Base-by-base conservation (phyloP, 1,140 invertebrate species). In the Penaeus japonicus region DNA sequence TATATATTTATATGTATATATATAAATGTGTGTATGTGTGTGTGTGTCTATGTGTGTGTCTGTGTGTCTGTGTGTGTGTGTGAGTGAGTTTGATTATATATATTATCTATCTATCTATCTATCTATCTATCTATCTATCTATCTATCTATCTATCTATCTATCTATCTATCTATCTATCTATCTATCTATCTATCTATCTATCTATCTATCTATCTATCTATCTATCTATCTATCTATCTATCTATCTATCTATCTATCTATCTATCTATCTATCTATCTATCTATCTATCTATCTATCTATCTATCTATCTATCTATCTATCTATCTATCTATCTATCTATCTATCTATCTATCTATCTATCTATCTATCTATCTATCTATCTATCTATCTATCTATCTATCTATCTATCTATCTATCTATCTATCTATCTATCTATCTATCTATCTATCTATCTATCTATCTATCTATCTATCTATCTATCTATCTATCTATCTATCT, bases 401-500 rank as follows among this genome's bases (percentile, higher is more conserved):
- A 30, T 78, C 24, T 39, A 30, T 39, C 24, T 4, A 2, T 39
- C n/a, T 2, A 30, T 39, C 24, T 12, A 3, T 18, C 24, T 4
- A 18, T 39, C 7, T 39, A 30, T 78, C 75, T 78, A 2, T 78
- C 30, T 78, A 2, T 78, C 75, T 78, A 2, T 78, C 75, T 78
- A 30, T 78, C 75, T 78, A 2, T 78, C 75, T 78, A 30, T 78
- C 75, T 78, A 30, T 78, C 75, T 78, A 30, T 78, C 75, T 78
- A 30, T 78, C 75, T 78, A 30, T 78, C 75, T 78, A 30, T 78
- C 75, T 78, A 30, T 78, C 75, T 78, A 24, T 73, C 70, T 73
- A 24, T 73, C 70, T 73, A 24, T 73, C 70, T 73, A 24, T 73
- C 70, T 73, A 24, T 73, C 70, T 73, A 24, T 73, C 70, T 73